Evolutionary conservation across 2,113 vertebrate genomes (phyloP).

Genomic region (Phaethornis superciliosus): DNA sequence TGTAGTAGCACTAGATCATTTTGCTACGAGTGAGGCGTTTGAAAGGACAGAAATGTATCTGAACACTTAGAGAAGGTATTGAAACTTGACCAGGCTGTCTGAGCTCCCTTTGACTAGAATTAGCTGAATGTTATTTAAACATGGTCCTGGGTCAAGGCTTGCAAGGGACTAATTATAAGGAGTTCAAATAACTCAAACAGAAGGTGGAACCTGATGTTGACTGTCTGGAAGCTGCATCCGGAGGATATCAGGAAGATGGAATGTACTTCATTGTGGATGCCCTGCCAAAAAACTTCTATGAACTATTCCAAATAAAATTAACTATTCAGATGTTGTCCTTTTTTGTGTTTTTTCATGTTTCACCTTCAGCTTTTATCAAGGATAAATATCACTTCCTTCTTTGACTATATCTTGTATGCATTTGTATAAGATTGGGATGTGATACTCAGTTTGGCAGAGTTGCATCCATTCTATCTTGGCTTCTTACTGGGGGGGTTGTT

Average conservation of each 20-base stretch:
- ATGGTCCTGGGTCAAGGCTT: background rate
- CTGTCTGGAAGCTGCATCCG: background rate
- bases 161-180: background rate
- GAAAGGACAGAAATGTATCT: background rate
- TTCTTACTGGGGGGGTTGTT: background rate
- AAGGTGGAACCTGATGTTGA: background rate
- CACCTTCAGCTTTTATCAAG: background rate
- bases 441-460: background rate
- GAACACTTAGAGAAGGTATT: background rate
- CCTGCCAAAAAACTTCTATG: background rate
- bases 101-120: background rate
- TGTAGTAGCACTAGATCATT: background rate
- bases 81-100: background rate
- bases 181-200: background rate
- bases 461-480: background rate
- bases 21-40: background rate
- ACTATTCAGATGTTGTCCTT: background rate
- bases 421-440: background rate
- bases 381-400: background rate
- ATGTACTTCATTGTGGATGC: background rate
- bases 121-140: background rate
- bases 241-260: background rate
- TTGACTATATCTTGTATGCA: background rate
- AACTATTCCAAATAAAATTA: background rate
- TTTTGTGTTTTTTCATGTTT: background rate